These are phyloP conservation scores for Congeria kusceri DNA, from an alignment of 2,888 invertebrate species.

Conservation along the genomic window DNA sequence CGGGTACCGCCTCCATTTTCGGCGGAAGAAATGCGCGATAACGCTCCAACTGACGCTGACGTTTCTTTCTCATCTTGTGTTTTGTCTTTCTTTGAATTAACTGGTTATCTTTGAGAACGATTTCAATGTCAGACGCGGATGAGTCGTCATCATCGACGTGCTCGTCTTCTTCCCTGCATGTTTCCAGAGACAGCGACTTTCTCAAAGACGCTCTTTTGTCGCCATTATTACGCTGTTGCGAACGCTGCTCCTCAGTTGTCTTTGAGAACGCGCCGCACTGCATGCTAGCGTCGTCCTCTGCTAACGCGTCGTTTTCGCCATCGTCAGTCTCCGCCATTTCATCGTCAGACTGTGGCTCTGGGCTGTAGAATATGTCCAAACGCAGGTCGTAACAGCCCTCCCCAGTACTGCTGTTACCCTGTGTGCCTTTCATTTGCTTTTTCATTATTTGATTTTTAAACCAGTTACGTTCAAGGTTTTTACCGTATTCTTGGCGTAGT, in stretches of 20 bases:
- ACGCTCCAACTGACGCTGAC: constrained; percentile 54
- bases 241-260: constrained; percentile 34
- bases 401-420: background rate
- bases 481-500: constrained; percentile 60
- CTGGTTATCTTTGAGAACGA: constrained; percentile 59
- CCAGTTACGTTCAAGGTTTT: constrained; percentile 67
- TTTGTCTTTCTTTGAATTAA: constrained; percentile 63
- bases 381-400: constrained; percentile 40
- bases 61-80: constrained; percentile 64
- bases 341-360: constrained; percentile 54
- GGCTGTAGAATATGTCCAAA: constrained; percentile 65
- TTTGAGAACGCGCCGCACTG: constrained; percentile 54
- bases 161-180: constrained; percentile 43
- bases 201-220: constrained; percentile 1
- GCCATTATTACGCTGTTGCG: background rate
- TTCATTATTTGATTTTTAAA: constrained; percentile 53
- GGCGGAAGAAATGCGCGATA: constrained; percentile 42
- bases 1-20: constrained; percentile 18
- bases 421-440: constrained; percentile 29
- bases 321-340: constrained; percentile 34
- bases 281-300: constrained; percentile 37
- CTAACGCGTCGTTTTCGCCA: background rate
- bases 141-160: constrained; percentile 38
- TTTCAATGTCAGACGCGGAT: constrained; percentile 62
- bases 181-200: background rate